phyloP scores from a whole-genome alignment of 1,140 invertebrate species.

The Littorina saxatilis region DNA sequence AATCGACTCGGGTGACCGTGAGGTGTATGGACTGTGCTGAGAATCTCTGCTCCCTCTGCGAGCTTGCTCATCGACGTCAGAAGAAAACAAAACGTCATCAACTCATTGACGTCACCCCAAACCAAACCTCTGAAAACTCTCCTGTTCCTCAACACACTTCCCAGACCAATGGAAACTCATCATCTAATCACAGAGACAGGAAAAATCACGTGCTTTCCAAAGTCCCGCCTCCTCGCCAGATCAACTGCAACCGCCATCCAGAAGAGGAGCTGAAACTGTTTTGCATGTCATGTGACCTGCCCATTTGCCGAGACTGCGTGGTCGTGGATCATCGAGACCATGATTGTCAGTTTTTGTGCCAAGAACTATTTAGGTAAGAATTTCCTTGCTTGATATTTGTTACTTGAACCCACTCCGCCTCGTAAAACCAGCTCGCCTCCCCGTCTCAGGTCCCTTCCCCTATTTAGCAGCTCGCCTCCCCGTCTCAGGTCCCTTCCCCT shows the following conservation, averaged over 20 bases:
- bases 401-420: not conserved
- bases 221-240: not conserved
- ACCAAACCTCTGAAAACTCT: not conserved
- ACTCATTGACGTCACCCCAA: slow-evolving; percentile 8
- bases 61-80: slow-evolving; percentile 42
- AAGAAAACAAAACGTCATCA: slow-evolving; percentile 41
- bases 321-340: slow-evolving; percentile 29
- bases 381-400: too few relatives aligned
- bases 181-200: not conserved
- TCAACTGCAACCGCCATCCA: slow-evolving; percentile 17
- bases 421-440: not conserved
- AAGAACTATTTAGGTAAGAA: slow-evolving; percentile 34
- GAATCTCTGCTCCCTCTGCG: slow-evolving; percentile 42
- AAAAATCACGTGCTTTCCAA: not conserved
- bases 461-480: too few relatives aligned
- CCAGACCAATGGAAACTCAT: not conserved
- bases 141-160: too few relatives aligned
- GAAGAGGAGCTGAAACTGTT: slow-evolving; percentile 39
- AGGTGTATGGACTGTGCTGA: slow-evolving; percentile 43
- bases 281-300: slow-evolving; percentile 35
- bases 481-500: too few relatives aligned
- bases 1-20: not conserved
- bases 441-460: too few relatives aligned
- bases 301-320: slow-evolving; percentile 32
- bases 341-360: slow-evolving; percentile 32